Conservation (phyloP, 2,797 vertebrate species). For the Malacoraja senta region DNA sequence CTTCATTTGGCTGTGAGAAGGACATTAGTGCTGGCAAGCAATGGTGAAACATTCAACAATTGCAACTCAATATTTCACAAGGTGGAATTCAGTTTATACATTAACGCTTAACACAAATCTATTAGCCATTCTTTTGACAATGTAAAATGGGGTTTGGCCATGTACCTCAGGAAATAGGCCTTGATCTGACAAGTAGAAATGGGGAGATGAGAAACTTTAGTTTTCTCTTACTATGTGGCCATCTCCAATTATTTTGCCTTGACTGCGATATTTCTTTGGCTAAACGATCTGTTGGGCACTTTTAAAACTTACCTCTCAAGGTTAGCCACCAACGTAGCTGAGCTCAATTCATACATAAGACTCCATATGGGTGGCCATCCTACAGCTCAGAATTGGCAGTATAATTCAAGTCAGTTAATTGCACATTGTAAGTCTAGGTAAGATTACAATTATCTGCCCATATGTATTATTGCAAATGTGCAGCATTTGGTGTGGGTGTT, state of each 20-base stretch:
- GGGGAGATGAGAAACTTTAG: not conserved
- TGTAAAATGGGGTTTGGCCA: not conserved
- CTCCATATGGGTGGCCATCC: not conserved
- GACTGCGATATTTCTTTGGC: not conserved
- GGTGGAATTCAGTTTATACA: constrained; percentile 11
- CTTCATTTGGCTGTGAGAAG: not conserved
- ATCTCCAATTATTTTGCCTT: not conserved
- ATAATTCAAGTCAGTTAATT: not conserved
- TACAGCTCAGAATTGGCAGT: not conserved
- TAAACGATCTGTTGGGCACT: not conserved
- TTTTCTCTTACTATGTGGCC: no score
- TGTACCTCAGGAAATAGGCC: not conserved
- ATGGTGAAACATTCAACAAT: not conserved
- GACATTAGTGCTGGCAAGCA: not conserved
- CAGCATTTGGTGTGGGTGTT: not conserved
- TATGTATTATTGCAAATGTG: not conserved
- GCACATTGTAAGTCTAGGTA: no score
- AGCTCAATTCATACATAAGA: not conserved
- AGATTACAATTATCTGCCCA: not conserved
- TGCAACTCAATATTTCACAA: not conserved
- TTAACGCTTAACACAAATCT: not conserved
- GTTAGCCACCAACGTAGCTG: not conserved
- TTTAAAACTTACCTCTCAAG: not conserved
- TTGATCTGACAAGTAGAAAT: not conserved
- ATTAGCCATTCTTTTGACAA: not conserved